Base-by-base conservation (phyloP, 92 coral and sea anemone species). In the Palythoa caribaeorum region DNA sequence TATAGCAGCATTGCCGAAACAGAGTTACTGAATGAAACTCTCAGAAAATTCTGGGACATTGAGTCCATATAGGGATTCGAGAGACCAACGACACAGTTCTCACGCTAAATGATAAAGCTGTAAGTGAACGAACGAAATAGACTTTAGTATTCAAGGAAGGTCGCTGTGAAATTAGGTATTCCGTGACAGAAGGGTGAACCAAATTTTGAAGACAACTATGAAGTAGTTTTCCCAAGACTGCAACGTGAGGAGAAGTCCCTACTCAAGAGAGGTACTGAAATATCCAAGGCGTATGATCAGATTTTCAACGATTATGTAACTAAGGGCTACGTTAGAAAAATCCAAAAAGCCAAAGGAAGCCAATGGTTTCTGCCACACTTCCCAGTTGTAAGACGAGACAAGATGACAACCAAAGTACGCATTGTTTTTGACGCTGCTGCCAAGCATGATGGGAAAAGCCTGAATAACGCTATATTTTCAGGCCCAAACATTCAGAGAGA, bases 11-110 rank as follows among this genome's bases (percentile, higher is more conserved):
- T 7, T 9, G 60, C 19, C 78, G 83, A 88, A 19, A 40, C 44
- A 52, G 62, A 77, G 52, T 55, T 52, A 83, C 71, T 40, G 47
- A 40, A 40, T 80, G 92, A 92, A 72, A 74, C 74, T 47, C 83
- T 92, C 20, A 66, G 89, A 38, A 54, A 59, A 55, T 88, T 91
- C 68, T 91, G 91, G 89, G 89, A 91, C 19, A 83, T 88, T 35
- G 89, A 91, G 57, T 74, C 91, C 36, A 60, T 88, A 59, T 88
- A 59, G 94, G 93, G 15, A 88, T 87, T 37, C 63, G 14, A 47
- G 93, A 88, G 69, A 78, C 73, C 14, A 39, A 28, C 13, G 79
- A 73, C 76, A 80, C 62, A 79, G 37, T 59, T 13, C 62, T 83
- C 71, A 87, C 88, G 70, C 85, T 65, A 65, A 65, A 91, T 60